These are phyloP conservation scores for Cololabis saira DNA, from an alignment of 2,113 vertebrate species.

Conservation along the genomic window DNA sequence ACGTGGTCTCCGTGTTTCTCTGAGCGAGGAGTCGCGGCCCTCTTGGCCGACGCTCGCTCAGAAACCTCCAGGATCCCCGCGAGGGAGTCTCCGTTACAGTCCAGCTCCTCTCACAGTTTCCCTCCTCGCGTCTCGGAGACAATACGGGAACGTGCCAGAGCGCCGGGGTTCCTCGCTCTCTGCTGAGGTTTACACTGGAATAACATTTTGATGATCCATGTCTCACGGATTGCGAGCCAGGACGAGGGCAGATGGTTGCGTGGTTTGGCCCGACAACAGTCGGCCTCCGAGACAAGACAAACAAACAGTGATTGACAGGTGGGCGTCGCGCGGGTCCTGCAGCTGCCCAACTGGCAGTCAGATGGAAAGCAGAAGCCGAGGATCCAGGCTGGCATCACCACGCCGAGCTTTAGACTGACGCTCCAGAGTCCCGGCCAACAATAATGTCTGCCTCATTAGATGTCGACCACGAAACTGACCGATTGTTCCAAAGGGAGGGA, in stretches of 20 bases:
- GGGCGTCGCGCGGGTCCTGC: constrained; percentile 43
- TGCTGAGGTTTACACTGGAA: constrained; percentile 60
- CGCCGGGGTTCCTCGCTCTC: constrained; percentile 45
- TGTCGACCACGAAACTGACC: constrained; percentile 56
- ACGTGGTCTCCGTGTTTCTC: too few relatives aligned
- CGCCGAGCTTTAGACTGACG: constrained; percentile 23
- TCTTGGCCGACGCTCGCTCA: constrained; percentile 44
- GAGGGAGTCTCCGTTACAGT: constrained; percentile 36
- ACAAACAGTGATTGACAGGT: constrained; percentile 72
- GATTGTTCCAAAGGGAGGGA: constrained; percentile 43
- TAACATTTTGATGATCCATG: constrained; percentile 33
- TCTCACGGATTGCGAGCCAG: constrained; percentile 51
- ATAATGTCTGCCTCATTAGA: constrained; percentile 69
- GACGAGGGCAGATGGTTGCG: constrained; percentile 66
- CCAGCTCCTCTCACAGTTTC: constrained; percentile 2
- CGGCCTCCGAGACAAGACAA: constrained; percentile 48
- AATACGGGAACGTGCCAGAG: constrained; percentile 63
- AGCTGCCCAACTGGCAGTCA: constrained; percentile 50
- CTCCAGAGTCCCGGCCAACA: constrained; percentile 44
- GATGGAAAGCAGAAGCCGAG: constrained; percentile 50
- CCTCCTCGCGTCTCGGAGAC: constrained; percentile 29
- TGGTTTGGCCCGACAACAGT: constrained; percentile 55
- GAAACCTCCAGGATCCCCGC: constrained; percentile 43
- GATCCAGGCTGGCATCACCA: constrained; percentile 64
- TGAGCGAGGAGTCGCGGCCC: constrained; percentile 19